Evolutionary conservation across 2,888 invertebrate species (phyloP), one percentile per base, ranked within the genome.

Genomic region (Linnaemya tessellans): DNA sequence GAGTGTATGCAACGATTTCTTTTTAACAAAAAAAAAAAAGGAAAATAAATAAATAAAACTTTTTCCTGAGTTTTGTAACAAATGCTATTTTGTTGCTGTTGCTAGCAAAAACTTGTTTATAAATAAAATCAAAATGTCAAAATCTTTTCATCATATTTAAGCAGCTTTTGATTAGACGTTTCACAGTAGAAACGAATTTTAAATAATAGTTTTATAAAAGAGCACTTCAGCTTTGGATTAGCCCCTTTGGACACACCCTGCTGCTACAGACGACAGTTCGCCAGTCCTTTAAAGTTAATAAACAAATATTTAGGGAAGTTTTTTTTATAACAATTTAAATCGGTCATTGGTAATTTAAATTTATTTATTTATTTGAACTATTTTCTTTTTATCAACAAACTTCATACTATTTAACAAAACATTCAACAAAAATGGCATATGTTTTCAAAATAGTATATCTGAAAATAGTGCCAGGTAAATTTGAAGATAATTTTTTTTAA

Each of bases 141-240:
- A 71, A 71, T 80, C 65, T 65, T 58, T 56, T 80, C 65, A 71
- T 80, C 65, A 80, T 65, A 58, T 56, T 82, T 77, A 77, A 82
- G 56, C 70, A 82, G 81, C 70, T 82, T 82, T 82, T 75, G 75
- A 70, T 82, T 82, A 70, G 51, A 73, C 51, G 13, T 58, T 30
- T 18, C 30, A 58, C 58, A 58, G 15, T 58, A n/a, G 9, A n/a
- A n/a, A 10, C n/a, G 30, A 7, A n/a, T 35, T 25, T 22, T 8
- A 56, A 5, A 30, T 30, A 30, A 30, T 5, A 30, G 30, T 30
- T 22, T 25, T 30, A 10, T 30, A 3, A 1, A 0, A 20, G 20
- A 20, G 20, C 20, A 51, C 18, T 20, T 20, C 18, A 51, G 3
- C 7, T 51, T 20, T 20, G 1, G 20, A n/a, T 51, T 20, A 20